phyloP scores from a whole-genome alignment of 2,797 vertebrate species.

The Phalloptychus januarius region DNA sequence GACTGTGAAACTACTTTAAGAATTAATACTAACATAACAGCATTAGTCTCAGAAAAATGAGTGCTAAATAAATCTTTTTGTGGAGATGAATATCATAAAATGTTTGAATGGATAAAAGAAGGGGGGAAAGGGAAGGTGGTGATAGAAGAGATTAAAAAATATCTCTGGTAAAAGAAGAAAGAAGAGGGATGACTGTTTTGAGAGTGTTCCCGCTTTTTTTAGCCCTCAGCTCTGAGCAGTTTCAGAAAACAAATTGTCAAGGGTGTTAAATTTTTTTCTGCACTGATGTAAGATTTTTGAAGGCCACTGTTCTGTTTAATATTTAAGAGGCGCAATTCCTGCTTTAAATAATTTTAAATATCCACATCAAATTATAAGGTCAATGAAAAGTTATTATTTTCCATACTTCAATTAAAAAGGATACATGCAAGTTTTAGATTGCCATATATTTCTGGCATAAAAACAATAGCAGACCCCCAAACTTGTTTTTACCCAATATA shows the following conservation, averaged over 20 bases:
- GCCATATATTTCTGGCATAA: background rate
- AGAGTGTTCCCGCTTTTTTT: conserved; percentile 39
- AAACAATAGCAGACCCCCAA: background rate
- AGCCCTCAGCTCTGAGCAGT: conserved; percentile 36
- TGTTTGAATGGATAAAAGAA: conserved; percentile 16
- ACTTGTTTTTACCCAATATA: background rate
- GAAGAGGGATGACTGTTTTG: conserved; percentile 36
- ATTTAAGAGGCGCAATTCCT: background rate
- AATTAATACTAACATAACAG: background rate
- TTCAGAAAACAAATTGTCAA: conserved; percentile 45
- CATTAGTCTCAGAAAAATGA: background rate
- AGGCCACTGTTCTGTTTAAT: conserved; percentile 2
- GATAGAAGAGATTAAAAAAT: conserved; percentile 31
- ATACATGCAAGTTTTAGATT: background rate
- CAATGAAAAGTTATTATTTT: background rate
- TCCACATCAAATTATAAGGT: background rate
- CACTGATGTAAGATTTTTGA: conserved; percentile 18
- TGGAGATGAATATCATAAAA: conserved; percentile 1
- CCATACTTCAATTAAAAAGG: background rate
- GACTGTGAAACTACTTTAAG: background rate
- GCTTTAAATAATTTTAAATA: background rate
- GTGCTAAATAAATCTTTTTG: background rate
- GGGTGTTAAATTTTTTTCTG: conserved; percentile 6
- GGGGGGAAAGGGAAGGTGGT: background rate
- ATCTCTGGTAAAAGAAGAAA: conserved; percentile 45